Evolutionary conservation across 2,888 invertebrate genomes (phyloP).

Genomic region (Epinotia demarniana): DNA sequence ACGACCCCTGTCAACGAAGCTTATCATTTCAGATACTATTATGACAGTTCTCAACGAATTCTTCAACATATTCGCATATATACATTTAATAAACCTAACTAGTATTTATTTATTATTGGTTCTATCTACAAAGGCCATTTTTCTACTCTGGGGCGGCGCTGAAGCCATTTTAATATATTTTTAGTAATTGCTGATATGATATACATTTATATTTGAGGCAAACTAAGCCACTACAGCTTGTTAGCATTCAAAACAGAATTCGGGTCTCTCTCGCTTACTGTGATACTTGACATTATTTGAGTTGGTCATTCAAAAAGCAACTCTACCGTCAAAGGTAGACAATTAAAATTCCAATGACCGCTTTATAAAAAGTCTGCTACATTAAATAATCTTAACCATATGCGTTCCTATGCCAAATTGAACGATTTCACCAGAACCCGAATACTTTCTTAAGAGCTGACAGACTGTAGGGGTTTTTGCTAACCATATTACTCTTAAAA

Average conservation of each 20-base stretch:
- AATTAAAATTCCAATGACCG: no score
- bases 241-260: no score
- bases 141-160: constrained; percentile 56
- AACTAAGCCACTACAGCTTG: constrained; percentile 6
- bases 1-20: background rate
- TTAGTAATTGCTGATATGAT: constrained; percentile 11
- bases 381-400: no score
- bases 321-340: no score
- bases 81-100: constrained; percentile 31
- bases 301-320: no score
- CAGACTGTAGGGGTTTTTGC: background rate
- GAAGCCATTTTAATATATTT: constrained; percentile 48
- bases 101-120: constrained; percentile 53
- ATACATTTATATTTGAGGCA: background rate
- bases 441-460: no score
- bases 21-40: background rate
- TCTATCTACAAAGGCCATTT: constrained; percentile 69
- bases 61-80: constrained; percentile 1
- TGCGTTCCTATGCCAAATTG: no score
- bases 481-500: background rate
- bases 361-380: no score
- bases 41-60: background rate
- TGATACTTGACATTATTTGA: no score
- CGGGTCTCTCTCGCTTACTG: no score
- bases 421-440: no score